Conservation (phyloP, 2,888 invertebrate species). For the Ophioninae sp. region DNA sequence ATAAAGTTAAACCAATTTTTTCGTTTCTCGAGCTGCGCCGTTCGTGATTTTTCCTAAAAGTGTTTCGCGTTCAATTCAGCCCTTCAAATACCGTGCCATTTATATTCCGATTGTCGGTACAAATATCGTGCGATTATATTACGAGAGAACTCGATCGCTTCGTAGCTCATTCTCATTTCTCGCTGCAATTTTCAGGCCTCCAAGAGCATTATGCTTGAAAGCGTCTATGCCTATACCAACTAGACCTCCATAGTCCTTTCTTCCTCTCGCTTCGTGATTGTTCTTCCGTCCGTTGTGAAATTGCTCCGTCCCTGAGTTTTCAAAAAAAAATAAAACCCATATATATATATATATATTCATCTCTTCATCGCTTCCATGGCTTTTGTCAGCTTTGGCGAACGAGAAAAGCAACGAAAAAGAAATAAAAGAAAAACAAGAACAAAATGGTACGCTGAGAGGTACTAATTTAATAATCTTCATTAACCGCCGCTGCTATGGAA, state of each 20-base stretch:
- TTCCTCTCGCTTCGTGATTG: slow-evolving; percentile 27
- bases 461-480: slow-evolving; percentile 78
- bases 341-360: too few species aligned
- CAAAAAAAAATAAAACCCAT: not conserved
- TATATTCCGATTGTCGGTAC: slow-evolving; percentile 22
- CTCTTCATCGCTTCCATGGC: not conserved
- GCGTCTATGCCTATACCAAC: not conserved
- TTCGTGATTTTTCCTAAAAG: slow-evolving; percentile 11
- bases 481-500: slow-evolving; percentile 67
- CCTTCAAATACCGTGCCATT: slow-evolving; percentile 7
- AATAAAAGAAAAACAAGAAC: slow-evolving; percentile 35
- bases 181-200: slow-evolving; percentile 12
- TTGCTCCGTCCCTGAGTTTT: slow-evolving; percentile 7
- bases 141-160: slow-evolving; percentile 28
- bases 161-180: slow-evolving; percentile 29
- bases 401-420: slow-evolving; percentile 18
- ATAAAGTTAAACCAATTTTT: slow-evolving; percentile 16
- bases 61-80: not conserved
- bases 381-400: slow-evolving; percentile 42
- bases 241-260: slow-evolving; percentile 14
- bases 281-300: slow-evolving; percentile 38
- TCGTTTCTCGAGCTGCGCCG: not conserved
- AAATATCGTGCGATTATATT: slow-evolving; percentile 32
- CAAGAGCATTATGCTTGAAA: slow-evolving; percentile 22
- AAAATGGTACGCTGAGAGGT: slow-evolving; percentile 68